Base-by-base conservation (phyloP, 1,140 invertebrate genomes). In the Bursaphelenchus mucronatus region DNA sequence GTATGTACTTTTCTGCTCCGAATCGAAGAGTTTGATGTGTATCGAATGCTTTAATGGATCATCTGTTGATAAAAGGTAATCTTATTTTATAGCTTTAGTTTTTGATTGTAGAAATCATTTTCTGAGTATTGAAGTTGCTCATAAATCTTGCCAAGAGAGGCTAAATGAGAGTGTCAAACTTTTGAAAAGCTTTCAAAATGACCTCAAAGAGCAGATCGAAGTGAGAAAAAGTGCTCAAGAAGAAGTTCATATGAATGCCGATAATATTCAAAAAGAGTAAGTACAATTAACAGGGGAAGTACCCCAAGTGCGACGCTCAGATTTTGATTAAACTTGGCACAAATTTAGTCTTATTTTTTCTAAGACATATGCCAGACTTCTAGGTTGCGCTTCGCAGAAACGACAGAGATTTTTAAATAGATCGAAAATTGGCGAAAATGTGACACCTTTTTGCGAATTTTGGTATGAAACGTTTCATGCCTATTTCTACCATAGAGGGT, bases 41-140 rank as follows among this genome's bases (percentile, higher is more conserved):
- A 78, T 80, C 43, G 71, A 80, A 47, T 80, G 78, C 56, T 80
- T 80, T 58, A 81, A 81, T 51, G 65, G 57, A 13, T 70, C 73
- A 3, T 63, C 71, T 9, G 40, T 71, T 9, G 70, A 78, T 51
- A 50, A 45, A 39, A 15, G 64, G 64, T 58, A 30, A 9, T 30
- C 30, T 64, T 55, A 15, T n/a, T 9, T 11, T 0, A 4, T 19
- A 30, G 56, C 50, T 45, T 30, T 51, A 8, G 8, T 40, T 7
- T 47, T 56, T 45, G 8, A 43, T 70, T 73, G 15, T 45, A 80
- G 76, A 8, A 61, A 77, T n/a, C 64, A 71, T 17, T 77, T 79
- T 51, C 55, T 81, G 7, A 73, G 71, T 44, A 76, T 81, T n/a
- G 79, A 81, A 15, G 50, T 66, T 13, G 78, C 77, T 6, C 77